Percentiles rank a stretch among this genome's conserved stretches.
Evolutionary conservation across 1,140 invertebrate species (phyloP).

Genomic region (silkworm (Bombyx mori)): ASM3026992v2 NC_085115.1:11701501-11702000

Average conservation of each 20-base stretch:
- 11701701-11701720: conserved; percentile 65
- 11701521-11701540: conserved; percentile 71
- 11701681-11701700: conserved; percentile 47
- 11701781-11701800: conserved; percentile 60
- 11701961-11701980: too few species aligned
- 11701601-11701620: conserved; percentile 67
- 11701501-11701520: conserved; percentile 59
- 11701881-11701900: too few species aligned
- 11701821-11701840: conserved; percentile 70
- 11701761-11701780: conserved; percentile 69
- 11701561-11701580: conserved; percentile 48
- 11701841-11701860: conserved; percentile 69
- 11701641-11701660: conserved; percentile 65
- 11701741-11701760: conserved; percentile 33
- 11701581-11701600: conserved; percentile 63
- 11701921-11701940: too few species aligned
- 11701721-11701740: conserved; percentile 44
- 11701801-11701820: too few species aligned
- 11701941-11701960: too few species aligned
- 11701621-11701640: conserved; percentile 51
- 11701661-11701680: conserved; percentile 63
- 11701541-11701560: conserved; percentile 65
- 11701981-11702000: too few species aligned
- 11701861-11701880: too few species aligned
- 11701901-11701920: too few species aligned